Conservation (phyloP, 2,113 vertebrate species). For the Ariopsis seemanni region DNA sequence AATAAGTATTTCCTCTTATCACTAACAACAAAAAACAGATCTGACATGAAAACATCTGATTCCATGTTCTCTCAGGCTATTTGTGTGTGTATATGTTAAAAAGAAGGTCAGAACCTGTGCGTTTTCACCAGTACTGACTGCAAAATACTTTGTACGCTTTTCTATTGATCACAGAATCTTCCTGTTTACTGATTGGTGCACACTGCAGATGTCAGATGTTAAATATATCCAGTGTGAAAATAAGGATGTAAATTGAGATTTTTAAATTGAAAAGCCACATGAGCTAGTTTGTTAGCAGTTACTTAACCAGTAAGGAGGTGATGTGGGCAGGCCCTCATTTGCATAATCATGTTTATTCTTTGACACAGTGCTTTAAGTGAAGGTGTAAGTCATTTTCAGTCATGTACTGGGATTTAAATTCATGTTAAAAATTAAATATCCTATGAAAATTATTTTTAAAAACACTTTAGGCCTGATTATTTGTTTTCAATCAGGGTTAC, state of each 20-base stretch:
- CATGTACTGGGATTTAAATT: neutral
- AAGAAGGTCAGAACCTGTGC: neutral
- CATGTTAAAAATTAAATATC: neutral
- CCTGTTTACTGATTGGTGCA: neutral
- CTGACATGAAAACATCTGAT: constrained; percentile 21
- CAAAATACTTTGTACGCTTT: neutral
- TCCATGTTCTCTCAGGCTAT: neutral
- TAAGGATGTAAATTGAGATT: neutral
- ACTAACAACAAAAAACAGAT: constrained; percentile 29
- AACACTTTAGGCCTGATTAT: neutral
- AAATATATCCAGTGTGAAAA: neutral
- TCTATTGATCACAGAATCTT: too few relatives aligned
- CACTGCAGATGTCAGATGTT: neutral
- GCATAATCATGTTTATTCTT: constrained; percentile 3
- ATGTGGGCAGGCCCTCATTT: neutral
- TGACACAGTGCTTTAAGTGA: neutral
- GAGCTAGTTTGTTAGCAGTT: neutral
- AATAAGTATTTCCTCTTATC: constrained; percentile 48
- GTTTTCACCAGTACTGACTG: neutral
- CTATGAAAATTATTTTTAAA: neutral
- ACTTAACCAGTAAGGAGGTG: neutral
- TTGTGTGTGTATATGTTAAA: neutral
- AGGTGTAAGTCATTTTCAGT: neutral
- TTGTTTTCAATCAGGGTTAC: neutral
- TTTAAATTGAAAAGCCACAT: neutral